phyloP scores from a whole-genome alignment of 2,113 vertebrate genomes.

The Cettia cetti region DNA sequence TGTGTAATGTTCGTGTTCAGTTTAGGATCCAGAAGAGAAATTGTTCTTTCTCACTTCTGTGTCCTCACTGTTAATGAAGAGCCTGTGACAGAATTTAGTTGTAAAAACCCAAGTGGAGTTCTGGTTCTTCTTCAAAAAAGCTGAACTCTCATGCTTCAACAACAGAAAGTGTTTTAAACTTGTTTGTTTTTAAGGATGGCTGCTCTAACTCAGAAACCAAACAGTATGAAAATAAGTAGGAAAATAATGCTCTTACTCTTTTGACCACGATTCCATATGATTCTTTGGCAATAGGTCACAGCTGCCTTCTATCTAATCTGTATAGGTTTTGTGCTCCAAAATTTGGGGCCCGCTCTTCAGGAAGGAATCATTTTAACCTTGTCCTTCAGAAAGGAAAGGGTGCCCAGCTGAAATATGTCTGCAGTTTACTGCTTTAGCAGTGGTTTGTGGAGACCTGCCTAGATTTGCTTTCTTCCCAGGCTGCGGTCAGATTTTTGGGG shows the following conservation, averaged over 20 bases:
- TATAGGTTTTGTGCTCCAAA: neutral
- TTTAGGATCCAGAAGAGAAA: neutral
- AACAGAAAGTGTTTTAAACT: neutral
- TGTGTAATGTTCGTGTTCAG: neutral
- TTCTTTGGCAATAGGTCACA: neutral
- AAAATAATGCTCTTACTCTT: neutral
- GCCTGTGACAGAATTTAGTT: neutral
- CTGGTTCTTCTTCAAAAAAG: neutral
- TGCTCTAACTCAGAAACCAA: neutral
- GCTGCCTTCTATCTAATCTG: neutral
- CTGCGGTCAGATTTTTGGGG: neutral
- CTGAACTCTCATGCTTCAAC: neutral
- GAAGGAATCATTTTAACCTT: neutral
- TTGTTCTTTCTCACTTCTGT: neutral
- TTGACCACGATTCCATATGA: neutral
- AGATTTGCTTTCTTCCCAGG: neutral
- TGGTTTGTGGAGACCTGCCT: neutral
- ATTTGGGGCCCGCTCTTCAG: neutral
- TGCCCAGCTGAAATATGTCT: neutral
- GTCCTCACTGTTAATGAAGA: neutral
- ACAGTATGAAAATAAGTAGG: neutral
- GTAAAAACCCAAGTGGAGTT: neutral
- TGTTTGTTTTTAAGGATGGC: neutral
- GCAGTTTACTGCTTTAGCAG: neutral
- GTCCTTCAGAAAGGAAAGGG: neutral